Percentiles rank a stretch among this genome's conserved stretches.
phyloP scores from a whole-genome alignment of 1,140 invertebrate genomes.

The Temnothorax longispinosus region DNA sequence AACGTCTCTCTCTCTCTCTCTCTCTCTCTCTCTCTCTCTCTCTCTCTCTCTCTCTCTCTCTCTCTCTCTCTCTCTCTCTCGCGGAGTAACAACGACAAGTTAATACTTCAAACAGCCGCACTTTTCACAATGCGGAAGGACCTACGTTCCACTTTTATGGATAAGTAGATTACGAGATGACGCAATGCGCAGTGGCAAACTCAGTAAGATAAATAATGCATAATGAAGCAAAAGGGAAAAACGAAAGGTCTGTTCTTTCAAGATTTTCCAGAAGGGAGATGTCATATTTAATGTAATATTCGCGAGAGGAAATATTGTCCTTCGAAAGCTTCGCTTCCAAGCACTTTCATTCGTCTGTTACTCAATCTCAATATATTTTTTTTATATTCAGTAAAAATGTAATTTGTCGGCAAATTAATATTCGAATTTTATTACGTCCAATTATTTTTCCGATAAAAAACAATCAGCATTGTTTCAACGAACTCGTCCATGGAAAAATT shows the following conservation, averaged over 20 bases:
- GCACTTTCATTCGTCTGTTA: constrained; percentile 12
- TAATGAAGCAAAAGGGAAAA: constrained; percentile 56
- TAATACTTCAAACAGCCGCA: constrained; percentile 51
- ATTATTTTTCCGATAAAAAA: constrained; percentile 8
- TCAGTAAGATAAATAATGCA: constrained; percentile 61
- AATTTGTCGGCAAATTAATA: constrained; percentile 12
- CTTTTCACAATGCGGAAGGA: constrained; percentile 41
- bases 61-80: too few species aligned
- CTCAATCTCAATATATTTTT: background rate
- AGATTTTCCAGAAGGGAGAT: constrained; percentile 34
- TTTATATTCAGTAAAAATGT: background rate
- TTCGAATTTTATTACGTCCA: background rate
- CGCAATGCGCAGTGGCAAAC: constrained; percentile 59
- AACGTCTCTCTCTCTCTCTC: background rate
- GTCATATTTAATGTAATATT: constrained; percentile 60
- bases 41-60: too few species aligned
- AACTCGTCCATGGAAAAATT: background rate
- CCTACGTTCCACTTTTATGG: constrained; percentile 48
- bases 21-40: too few species aligned
- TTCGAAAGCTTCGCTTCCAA: constrained; percentile 16
- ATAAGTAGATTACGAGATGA: constrained; percentile 60
- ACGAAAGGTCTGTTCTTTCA: constrained; percentile 28
- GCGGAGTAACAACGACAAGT: constrained; percentile 40
- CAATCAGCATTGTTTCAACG: background rate
- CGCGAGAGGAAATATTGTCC: constrained; percentile 51